A percentile compares a stretch with the other conserved stretches of the same genome.
These are phyloP conservation scores for Halocaridina rubra DNA, from an alignment of 2,888 invertebrate genomes.

Conservation along the genomic window DNA sequence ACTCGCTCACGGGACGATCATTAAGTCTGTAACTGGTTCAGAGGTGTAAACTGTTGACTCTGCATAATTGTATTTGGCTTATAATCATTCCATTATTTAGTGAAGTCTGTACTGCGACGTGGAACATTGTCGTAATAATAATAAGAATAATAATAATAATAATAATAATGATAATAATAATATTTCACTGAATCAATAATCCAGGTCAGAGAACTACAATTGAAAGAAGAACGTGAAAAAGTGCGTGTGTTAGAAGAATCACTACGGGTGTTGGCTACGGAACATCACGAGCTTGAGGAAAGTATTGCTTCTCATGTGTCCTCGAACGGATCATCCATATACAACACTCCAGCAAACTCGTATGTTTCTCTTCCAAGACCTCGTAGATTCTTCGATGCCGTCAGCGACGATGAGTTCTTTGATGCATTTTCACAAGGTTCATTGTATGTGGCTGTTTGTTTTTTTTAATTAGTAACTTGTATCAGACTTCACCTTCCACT, in stretches of 20 bases:
- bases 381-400: conserved; percentile 45
- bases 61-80: too few relatives aligned
- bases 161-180: too few relatives aligned
- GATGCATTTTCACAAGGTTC: conserved; percentile 60
- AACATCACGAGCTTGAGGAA: conserved; percentile 78
- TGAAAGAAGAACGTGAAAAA: conserved; percentile 73
- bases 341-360: conserved; percentile 61
- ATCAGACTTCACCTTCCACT: too few relatives aligned
- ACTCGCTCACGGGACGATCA: too few relatives aligned
- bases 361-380: conserved; percentile 53
- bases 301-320: conserved; percentile 75
- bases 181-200: too few relatives aligned
- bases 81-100: too few relatives aligned
- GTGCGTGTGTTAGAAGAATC: conserved; percentile 78
- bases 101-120: too few relatives aligned
- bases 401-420: conserved; percentile 61
- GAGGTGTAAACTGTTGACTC: too few relatives aligned
- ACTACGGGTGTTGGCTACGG: conserved; percentile 76
- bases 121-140: too few relatives aligned
- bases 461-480: too few relatives aligned
- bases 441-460: not conserved
- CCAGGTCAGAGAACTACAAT: conserved; percentile 69
- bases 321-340: conserved; percentile 39
- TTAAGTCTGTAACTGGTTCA: too few relatives aligned
- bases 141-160: too few relatives aligned